Conservation (phyloP, 2,888 invertebrate species). For the Scaptomyza caliginosa region DNA sequence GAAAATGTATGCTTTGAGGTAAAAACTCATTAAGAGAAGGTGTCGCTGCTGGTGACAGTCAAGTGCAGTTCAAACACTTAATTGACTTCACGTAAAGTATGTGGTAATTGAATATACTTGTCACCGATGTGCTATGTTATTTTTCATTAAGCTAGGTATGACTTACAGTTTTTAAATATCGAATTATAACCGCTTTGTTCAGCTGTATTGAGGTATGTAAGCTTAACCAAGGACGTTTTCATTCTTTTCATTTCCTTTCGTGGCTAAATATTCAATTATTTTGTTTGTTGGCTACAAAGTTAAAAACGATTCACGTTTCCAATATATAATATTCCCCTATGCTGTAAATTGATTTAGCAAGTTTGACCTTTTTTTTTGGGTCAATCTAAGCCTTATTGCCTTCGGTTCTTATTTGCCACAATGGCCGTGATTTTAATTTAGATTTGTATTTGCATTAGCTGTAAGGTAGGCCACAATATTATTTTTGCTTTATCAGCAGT, state of each 20-base stretch:
- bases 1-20: not conserved
- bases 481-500: constrained; percentile 14
- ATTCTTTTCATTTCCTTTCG: not conserved
- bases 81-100: constrained; percentile 20
- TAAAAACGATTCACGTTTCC: not conserved
- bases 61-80: constrained; percentile 11
- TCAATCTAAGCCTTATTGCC: not conserved
- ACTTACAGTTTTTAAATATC: too few relatives aligned
- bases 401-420: constrained; percentile 12
- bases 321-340: not conserved
- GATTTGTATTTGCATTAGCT: constrained; percentile 38
- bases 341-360: not conserved
- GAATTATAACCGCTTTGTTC: not conserved
- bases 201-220: not conserved
- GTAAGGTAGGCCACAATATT: not conserved
- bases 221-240: not conserved
- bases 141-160: too few relatives aligned
- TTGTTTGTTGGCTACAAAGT: not conserved
- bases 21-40: constrained; percentile 26
- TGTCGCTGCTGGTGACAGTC: not conserved
- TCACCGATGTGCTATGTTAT: not conserved
- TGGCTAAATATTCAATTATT: constrained; percentile 10
- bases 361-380: constrained; percentile 6
- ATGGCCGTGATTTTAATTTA: constrained; percentile 33
- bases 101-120: not conserved